These are phyloP conservation scores for Anas acuta DNA, from an alignment of 2,797 vertebrate species.

Conservation along the genomic window DNA sequence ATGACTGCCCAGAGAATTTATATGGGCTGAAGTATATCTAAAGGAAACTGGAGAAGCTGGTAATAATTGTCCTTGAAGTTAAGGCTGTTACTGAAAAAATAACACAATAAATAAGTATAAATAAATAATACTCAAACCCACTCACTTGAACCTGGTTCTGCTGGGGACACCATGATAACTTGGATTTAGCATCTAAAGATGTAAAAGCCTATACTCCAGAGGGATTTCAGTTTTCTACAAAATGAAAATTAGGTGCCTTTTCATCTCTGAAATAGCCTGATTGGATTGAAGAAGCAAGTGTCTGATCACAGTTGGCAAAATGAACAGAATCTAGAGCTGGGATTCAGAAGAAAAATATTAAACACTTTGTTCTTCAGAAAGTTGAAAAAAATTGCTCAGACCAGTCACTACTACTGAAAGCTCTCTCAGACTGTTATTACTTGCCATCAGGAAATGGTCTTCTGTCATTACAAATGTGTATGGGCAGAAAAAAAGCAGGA, in stretches of 20 bases:
- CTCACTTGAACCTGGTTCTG: neutral
- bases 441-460: neutral
- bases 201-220: neutral
- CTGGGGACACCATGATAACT: neutral
- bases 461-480: neutral
- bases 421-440: neutral
- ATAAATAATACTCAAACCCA: neutral
- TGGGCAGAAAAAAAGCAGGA: rapidly evolving
- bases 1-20: neutral
- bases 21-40: neutral
- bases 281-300: neutral
- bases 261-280: neutral
- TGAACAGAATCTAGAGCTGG: neutral
- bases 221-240: neutral
- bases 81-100: neutral
- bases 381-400: neutral
- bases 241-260: neutral
- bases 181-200: neutral
- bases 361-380: neutral
- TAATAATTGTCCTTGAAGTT: neutral
- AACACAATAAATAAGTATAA: neutral
- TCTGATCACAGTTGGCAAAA: neutral
- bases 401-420: neutral
- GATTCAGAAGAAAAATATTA: neutral
- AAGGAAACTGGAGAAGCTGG: neutral